Conservation (phyloP, 1,140 invertebrate genomes). For the Calosoma granatense region DNA sequence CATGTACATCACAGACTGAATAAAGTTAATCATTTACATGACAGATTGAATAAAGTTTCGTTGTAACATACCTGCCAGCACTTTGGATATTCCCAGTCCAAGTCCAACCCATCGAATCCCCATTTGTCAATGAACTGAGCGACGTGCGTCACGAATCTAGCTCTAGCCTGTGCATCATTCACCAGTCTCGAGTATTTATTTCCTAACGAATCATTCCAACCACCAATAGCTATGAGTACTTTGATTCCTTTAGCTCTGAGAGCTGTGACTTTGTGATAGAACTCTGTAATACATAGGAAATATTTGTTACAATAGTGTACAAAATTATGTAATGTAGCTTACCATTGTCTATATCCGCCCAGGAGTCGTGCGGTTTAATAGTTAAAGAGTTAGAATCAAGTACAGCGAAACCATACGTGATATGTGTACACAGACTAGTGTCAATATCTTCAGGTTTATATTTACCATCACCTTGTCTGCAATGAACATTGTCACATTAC, state of each 20-base stretch:
- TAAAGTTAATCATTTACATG: slow-evolving; percentile 1
- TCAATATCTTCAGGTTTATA: slow-evolving; percentile 57
- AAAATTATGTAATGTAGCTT: slow-evolving; percentile 16
- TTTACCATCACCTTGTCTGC: slow-evolving; percentile 50
- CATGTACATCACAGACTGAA: background rate
- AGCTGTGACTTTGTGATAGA: slow-evolving; percentile 51
- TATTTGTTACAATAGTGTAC: background rate
- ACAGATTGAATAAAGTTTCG: background rate
- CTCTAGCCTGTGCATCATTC: slow-evolving; percentile 41
- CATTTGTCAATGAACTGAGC: slow-evolving; percentile 51
- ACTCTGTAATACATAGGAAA: slow-evolving; percentile 32
- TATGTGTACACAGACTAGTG: slow-evolving; percentile 56
- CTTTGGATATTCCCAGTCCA: slow-evolving; percentile 64
- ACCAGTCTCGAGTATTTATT: slow-evolving; percentile 52
- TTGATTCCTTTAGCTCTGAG: slow-evolving; percentile 50
- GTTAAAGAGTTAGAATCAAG: slow-evolving; percentile 43
- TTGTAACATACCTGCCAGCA: slow-evolving; percentile 56
- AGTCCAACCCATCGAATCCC: slow-evolving; percentile 57
- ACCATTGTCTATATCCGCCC: slow-evolving; percentile 58
- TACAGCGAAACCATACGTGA: slow-evolving; percentile 62
- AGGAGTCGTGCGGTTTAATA: slow-evolving; percentile 49
- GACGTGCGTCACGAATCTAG: slow-evolving; percentile 46
- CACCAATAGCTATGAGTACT: slow-evolving; percentile 58
- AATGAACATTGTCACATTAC: slow-evolving; percentile 16
- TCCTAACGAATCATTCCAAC: slow-evolving; percentile 57